Conservation (phyloP, 2,888 invertebrate species). For the Ganaspis brasiliensis region DNA sequence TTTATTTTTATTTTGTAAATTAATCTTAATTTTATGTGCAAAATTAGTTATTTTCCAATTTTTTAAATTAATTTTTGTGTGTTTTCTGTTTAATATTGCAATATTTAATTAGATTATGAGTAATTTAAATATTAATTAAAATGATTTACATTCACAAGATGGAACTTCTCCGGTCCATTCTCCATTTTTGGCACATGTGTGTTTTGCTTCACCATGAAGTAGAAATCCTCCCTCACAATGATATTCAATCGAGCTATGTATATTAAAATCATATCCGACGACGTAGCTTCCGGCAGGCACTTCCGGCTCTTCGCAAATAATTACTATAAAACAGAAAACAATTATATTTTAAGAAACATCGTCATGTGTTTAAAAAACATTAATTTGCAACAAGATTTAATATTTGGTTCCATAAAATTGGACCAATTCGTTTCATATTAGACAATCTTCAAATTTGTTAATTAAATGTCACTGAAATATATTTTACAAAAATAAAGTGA, state of each 20-base stretch:
- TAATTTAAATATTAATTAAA: no score
- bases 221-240: slow-evolving; percentile 93
- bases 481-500: no score
- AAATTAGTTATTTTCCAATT: no score
- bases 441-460: no score
- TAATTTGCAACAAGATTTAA: not conserved
- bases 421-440: no score
- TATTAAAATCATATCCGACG: slow-evolving; percentile 93
- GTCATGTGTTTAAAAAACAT: slow-evolving; percentile 1
- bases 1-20: not conserved
- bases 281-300: slow-evolving; percentile 93
- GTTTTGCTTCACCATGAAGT: slow-evolving; percentile 87
- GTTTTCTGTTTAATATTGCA: no score
- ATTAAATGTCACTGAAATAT: no score
- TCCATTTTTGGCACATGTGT: slow-evolving; percentile 88
- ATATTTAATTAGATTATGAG: no score
- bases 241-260: slow-evolving; percentile 93
- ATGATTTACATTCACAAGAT: slow-evolving; percentile 89
- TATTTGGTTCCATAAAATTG: no score
- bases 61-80: no score
- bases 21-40: no score
- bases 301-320: slow-evolving; percentile 92
- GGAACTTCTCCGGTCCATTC: slow-evolving; percentile 93
- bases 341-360: slow-evolving; percentile 13
- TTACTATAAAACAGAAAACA: slow-evolving; percentile 83